Evolutionary conservation across 2,113 vertebrate species (phyloP).

Genomic region (Caranx melampygus): DNA sequence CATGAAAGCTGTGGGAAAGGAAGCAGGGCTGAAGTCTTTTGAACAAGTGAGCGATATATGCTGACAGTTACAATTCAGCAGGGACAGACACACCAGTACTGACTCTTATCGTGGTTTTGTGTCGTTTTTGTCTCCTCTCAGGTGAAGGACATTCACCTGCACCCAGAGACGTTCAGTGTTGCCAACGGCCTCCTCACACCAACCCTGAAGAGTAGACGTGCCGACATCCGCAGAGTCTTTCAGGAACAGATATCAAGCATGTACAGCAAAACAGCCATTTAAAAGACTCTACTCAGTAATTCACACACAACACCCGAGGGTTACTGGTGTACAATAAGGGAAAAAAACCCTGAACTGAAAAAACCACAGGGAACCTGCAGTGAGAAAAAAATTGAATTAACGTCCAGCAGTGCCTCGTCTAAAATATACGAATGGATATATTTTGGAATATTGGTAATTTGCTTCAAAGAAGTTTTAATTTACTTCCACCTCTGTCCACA

Average conservation of each 20-base stretch:
- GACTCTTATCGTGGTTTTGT: background rate
- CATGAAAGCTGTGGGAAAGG: slow-evolving; percentile 79
- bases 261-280: slow-evolving; percentile 78
- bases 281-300: slow-evolving; percentile 31
- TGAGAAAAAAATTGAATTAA: background rate
- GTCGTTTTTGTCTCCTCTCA: slow-evolving; percentile 30
- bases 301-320: background rate
- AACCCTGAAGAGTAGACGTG: slow-evolving; percentile 83
- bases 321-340: slow-evolving; percentile 9
- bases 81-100: background rate
- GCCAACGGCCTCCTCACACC: slow-evolving; percentile 86
- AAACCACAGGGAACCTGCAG: background rate
- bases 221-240: slow-evolving; percentile 80
- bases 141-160: slow-evolving; percentile 83
- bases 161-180: slow-evolving; percentile 82
- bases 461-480: slow-evolving; percentile 38
- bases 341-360: background rate
- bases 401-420: slow-evolving; percentile 42
- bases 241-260: slow-evolving; percentile 81
- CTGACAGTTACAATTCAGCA: background rate
- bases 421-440: slow-evolving; percentile 17
- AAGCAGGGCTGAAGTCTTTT: slow-evolving; percentile 84
- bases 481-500: slow-evolving; percentile 6
- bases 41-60: slow-evolving; percentile 78
- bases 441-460: slow-evolving; percentile 39